phyloP scores from a whole-genome alignment of 2,797 vertebrate genomes.

The Thaleichthys pacificus region DNA sequence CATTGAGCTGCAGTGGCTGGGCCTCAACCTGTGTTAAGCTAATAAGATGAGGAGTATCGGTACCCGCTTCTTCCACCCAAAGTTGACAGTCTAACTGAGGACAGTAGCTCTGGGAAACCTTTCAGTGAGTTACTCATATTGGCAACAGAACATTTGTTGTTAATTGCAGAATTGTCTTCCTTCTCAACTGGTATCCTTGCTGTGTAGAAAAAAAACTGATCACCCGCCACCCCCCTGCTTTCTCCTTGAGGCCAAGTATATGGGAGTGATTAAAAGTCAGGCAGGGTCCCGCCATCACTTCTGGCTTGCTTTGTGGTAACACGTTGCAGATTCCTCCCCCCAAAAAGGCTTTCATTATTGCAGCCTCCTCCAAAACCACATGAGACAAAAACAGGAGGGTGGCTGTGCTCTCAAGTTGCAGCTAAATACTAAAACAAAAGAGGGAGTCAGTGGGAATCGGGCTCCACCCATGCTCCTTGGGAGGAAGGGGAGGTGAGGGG shows the following conservation, averaged over 20 bases:
- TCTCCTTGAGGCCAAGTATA: conserved; percentile 42
- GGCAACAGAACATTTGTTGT: conserved; percentile 48
- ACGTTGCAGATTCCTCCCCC: conserved; percentile 25
- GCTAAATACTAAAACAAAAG: conserved; percentile 12
- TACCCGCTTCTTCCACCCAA: conserved; percentile 27
- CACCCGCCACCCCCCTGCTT: background rate
- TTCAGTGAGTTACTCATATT: conserved; percentile 44
- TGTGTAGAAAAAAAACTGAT: background rate
- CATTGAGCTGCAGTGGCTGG: conserved; percentile 69
- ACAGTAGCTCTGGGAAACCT: conserved; percentile 42
- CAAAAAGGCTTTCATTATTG: conserved; percentile 13
- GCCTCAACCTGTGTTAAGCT: conserved; percentile 60
- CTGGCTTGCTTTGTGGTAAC: conserved; percentile 42
- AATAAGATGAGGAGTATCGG: conserved; percentile 45
- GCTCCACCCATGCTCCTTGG: background rate
- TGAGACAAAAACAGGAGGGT: background rate
- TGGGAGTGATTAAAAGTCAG: conserved; percentile 41
- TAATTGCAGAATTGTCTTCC: conserved; percentile 29
- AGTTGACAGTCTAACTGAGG: conserved; percentile 35
- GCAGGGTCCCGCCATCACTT: conserved; percentile 30
- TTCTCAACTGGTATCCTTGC: conserved; percentile 33
- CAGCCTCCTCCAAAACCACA: conserved; percentile 18
- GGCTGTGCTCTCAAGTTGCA: background rate
- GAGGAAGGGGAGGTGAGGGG: background rate
- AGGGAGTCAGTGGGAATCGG: background rate